Conservation (phyloP, 2,797 vertebrate genomes). For the Betta splendens region DNA sequence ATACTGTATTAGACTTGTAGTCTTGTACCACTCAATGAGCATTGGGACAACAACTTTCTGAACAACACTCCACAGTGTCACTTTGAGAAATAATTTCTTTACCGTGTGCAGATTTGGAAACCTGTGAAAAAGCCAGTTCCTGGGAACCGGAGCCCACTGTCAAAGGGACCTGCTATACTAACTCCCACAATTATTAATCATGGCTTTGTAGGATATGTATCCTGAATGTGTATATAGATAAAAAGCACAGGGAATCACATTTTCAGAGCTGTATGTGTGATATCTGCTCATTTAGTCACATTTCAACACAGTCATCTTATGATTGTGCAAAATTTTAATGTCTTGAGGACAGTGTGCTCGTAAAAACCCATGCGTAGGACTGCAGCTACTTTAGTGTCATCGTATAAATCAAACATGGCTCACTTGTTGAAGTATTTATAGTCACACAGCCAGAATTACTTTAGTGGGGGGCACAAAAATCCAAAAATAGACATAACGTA, state of each 20-base stretch:
- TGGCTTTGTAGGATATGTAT: neutral
- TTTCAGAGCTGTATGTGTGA: neutral
- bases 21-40: neutral
- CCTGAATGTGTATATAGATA: neutral
- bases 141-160: neutral
- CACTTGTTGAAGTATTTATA: neutral
- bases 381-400: slow-evolving; percentile 2
- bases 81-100: neutral
- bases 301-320: slow-evolving; percentile 3
- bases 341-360: neutral
- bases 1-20: neutral
- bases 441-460: slow-evolving; percentile 3
- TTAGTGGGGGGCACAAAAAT: neutral
- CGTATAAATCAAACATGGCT: neutral
- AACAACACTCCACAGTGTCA: slow-evolving; percentile 10
- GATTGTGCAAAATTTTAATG: slow-evolving; percentile 30
- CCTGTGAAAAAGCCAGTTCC: neutral
- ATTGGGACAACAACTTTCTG: neutral
- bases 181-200: neutral
- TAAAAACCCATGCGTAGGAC: neutral
- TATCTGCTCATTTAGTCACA: neutral
- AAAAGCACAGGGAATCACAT: neutral
- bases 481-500: neutral
- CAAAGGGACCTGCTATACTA: neutral
- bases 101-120: neutral